These are phyloP conservation scores for Dolomedes plantarius DNA, from an alignment of 2,888 invertebrate species.

Conservation along the genomic window DNA sequence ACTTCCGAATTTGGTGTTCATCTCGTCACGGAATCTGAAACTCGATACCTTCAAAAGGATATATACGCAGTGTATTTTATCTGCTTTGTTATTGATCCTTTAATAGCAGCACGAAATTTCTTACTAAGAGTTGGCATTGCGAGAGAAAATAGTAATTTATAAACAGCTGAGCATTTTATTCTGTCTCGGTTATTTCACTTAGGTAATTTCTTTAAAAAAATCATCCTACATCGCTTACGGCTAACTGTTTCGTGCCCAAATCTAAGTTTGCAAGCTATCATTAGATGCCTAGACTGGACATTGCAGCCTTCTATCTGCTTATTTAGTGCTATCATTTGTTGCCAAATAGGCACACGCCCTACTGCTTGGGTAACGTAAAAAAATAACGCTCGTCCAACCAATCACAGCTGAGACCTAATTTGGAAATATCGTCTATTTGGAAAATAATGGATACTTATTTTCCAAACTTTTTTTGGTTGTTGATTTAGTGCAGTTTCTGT, in stretches of 20 bases:
- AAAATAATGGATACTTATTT: too few relatives aligned
- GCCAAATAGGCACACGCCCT: background rate
- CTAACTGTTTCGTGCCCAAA: background rate
- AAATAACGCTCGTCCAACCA: background rate
- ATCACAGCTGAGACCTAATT: background rate
- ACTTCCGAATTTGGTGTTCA: too few relatives aligned
- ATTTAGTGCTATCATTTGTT: conserved; percentile 1
- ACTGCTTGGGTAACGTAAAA: background rate
- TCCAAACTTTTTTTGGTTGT: too few relatives aligned
- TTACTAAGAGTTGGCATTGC: too few relatives aligned
- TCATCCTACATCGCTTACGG: background rate
- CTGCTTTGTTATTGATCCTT: too few relatives aligned
- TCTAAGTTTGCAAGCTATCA: background rate
- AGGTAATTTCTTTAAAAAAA: background rate
- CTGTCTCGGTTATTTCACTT: background rate
- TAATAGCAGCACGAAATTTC: too few relatives aligned
- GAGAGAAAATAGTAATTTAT: background rate
- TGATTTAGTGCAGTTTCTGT: too few relatives aligned
- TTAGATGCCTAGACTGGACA: background rate
- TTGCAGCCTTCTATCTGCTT: conserved; percentile 10
- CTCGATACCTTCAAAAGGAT: too few relatives aligned
- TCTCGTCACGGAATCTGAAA: too few relatives aligned
- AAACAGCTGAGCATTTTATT: background rate
- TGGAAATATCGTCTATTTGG: background rate
- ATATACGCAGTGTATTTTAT: too few relatives aligned